A percentile compares a stretch with the other conserved stretches of the same genome.
These are phyloP conservation scores for Microchrysa polita DNA, from an alignment of 2,888 invertebrate species.

Conservation along the genomic window DNA sequence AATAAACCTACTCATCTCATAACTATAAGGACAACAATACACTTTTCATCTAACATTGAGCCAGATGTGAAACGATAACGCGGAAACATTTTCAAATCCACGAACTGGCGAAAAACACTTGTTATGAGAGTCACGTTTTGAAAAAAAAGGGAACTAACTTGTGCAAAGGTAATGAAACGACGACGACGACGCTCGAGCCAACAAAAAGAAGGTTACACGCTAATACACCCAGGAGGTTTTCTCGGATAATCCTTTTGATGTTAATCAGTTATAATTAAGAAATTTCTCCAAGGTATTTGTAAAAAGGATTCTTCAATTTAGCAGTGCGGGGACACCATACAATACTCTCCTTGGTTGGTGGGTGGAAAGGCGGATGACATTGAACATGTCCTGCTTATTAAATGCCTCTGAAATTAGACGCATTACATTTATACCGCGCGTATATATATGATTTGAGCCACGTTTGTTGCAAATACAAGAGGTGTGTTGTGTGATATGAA, in stretches of 20 bases:
- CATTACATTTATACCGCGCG: background rate
- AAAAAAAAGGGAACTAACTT: slow-evolving; percentile 38
- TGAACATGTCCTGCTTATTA: slow-evolving; percentile 42
- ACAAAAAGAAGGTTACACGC: slow-evolving; percentile 43
- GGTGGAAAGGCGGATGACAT: background rate
- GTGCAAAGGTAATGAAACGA: slow-evolving; percentile 35
- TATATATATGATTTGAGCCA: too few relatives aligned
- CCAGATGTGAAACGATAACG: too few relatives aligned
- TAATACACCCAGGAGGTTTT: slow-evolving; percentile 45
- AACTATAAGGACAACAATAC: too few relatives aligned
- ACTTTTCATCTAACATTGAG: too few relatives aligned
- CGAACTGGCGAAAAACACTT: slow-evolving; percentile 17
- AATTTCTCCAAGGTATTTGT: slow-evolving; percentile 50
- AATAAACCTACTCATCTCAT: too few relatives aligned
- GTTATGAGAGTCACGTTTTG: slow-evolving; percentile 47
- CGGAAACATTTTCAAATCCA: too few relatives aligned
- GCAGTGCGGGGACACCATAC: slow-evolving; percentile 41
- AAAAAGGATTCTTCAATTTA: slow-evolving; percentile 49
- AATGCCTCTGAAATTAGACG: slow-evolving; percentile 10
- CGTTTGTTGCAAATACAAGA: too few relatives aligned
- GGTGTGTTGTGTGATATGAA: too few relatives aligned
- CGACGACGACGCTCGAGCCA: slow-evolving; percentile 39
- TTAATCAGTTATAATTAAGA: slow-evolving; percentile 51
- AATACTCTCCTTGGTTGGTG: too few relatives aligned
- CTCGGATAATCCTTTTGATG: slow-evolving; percentile 50